Conservation (phyloP, 2,113 vertebrate species). For the Amblyopsis rosae region DNA sequence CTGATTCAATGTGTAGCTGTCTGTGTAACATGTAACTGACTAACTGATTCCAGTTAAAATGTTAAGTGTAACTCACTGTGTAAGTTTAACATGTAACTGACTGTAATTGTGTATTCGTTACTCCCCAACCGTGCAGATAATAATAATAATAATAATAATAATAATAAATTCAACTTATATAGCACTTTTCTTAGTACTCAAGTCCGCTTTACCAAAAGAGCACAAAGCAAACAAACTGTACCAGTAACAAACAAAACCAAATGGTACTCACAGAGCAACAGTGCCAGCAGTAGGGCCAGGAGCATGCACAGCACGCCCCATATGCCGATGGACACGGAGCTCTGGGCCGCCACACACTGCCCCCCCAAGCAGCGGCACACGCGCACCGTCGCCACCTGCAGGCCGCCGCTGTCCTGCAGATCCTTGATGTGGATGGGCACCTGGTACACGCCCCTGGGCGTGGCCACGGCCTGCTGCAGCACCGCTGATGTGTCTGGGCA, state of each 20-base stretch:
- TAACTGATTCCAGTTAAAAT: too few species aligned
- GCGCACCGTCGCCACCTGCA: conserved; percentile 56
- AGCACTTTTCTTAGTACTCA: too few species aligned
- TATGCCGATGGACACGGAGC: conserved; percentile 71
- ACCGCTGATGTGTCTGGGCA: conserved; percentile 68
- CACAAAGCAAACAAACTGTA: neutral
- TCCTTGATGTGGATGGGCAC: conserved; percentile 78
- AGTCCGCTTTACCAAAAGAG: too few species aligned
- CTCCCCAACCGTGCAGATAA: too few species aligned
- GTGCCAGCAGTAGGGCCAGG: conserved; percentile 69
- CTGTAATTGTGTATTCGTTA: too few species aligned
- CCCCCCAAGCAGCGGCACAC: conserved; percentile 53
- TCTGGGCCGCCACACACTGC: neutral
- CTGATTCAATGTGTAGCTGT: too few species aligned
- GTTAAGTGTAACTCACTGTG: too few species aligned
- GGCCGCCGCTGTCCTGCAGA: conserved; percentile 64
- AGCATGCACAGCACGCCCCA: conserved; percentile 86
- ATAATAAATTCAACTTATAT: too few species aligned
- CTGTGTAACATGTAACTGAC: too few species aligned
- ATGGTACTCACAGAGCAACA: conserved; percentile 81
- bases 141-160: too few species aligned
- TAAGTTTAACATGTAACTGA: too few species aligned
- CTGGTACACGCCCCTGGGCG: conserved; percentile 64
- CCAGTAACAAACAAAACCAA: too few species aligned
- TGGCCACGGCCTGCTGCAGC: conserved; percentile 59